phyloP scores from a whole-genome alignment of 2,797 vertebrate species.

The Lithobates pipiens region DNA sequence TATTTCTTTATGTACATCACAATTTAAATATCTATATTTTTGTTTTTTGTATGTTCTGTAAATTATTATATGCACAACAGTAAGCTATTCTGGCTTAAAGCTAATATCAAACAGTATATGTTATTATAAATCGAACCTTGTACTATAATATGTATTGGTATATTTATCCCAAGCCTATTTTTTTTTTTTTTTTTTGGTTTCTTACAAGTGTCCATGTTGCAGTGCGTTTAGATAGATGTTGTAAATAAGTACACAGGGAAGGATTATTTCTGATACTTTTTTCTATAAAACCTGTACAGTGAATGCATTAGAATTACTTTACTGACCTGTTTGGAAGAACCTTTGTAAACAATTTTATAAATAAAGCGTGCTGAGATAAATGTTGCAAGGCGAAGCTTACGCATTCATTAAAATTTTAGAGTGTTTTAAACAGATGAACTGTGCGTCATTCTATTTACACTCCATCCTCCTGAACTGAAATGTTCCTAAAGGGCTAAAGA shows the following conservation, averaged over 20 bases:
- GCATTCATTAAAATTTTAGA: slow-evolving; percentile 13
- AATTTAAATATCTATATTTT: slow-evolving; percentile 30
- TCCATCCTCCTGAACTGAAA: neutral
- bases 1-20: slow-evolving; percentile 28
- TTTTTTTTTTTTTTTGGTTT: slow-evolving; percentile 7
- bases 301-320: neutral
- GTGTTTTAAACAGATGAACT: neutral
- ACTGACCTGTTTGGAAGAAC: slow-evolving; percentile 9
- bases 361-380: slow-evolving; percentile 41
- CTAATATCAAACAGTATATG: slow-evolving; percentile 25
- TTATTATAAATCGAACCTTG: slow-evolving; percentile 24
- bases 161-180: slow-evolving; percentile 33
- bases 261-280: slow-evolving; percentile 29
- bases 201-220: slow-evolving; percentile 12
- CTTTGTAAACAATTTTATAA: slow-evolving; percentile 52
- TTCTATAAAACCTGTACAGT: slow-evolving; percentile 39
- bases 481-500: too few relatives aligned
- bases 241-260: slow-evolving; percentile 26
- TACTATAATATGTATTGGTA: slow-evolving; percentile 41
- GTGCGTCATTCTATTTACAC: neutral
- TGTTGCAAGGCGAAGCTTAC: neutral
- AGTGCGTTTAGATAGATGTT: slow-evolving; percentile 9
- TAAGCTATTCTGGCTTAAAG: slow-evolving; percentile 35
- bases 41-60: slow-evolving; percentile 40
- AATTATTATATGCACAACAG: slow-evolving; percentile 30